Base-by-base conservation (phyloP, 92 coral and sea anemone species). In the Zoanthus solanderi region DNA sequence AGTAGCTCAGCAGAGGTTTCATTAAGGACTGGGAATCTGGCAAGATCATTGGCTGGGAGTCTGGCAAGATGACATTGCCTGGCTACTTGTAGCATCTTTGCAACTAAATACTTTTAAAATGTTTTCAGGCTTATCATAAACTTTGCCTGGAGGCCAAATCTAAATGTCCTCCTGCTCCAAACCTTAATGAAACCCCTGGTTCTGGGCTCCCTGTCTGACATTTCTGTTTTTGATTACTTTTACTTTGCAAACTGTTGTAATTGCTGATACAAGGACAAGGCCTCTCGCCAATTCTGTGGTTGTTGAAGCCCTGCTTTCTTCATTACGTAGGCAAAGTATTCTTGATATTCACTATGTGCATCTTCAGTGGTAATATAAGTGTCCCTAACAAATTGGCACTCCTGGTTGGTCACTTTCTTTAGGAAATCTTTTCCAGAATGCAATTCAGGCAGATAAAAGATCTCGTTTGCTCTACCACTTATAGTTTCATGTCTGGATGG, bases 271-370 rank as follows among this genome's bases (percentile, higher is more conserved):
- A 54, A 16, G 15, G 3, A 9, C 10, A 54, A 16, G 15, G 80
- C 91, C 72, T 88, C 91, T 78, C 72, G 71, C 87, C 87, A 88
- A 44, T 46, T 29, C 18, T 7, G 61, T 37, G 87, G 91, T 15
- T 23, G 87, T 72, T 71, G 0, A 80, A 79, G 28, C 7, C 32
- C 87, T 47, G 81, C 78, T 46, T 29, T 54, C 28, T 29, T 23
- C 48, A 82, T 13, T 2, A 57, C 87, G 72, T 81, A 88, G 23
- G 30, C 10, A 88, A 88, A 88, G 68, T 88, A 71, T 75, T 80
- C 91, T 72, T 88, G 72, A 73, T 67, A 71, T 42, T 88, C 87
- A 69, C 80, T 79, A 10, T 7, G 48, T 60, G 48, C 1, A 32
- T 88, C 87, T 14, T 88, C 53, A 2, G 60, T 12, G 71, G 23